phyloP scores from a whole-genome alignment of 2,797 vertebrate species.

The Acrossocheilus wenchowensis region DNA sequence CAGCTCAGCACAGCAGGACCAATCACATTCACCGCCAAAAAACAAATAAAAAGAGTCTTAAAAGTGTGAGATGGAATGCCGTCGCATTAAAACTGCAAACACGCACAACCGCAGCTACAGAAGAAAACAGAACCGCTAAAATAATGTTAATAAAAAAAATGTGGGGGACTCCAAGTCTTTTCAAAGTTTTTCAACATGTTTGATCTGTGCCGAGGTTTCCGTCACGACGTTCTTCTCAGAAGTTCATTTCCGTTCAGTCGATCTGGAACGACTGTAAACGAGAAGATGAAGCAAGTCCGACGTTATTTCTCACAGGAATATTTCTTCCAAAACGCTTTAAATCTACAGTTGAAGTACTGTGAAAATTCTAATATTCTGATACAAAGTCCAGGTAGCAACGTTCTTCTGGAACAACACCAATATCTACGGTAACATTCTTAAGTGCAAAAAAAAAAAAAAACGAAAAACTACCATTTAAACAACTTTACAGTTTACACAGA shows the following conservation, averaged over 20 bases:
- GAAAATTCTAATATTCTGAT: not conserved
- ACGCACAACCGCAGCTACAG: constrained; percentile 47
- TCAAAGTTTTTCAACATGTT: constrained; percentile 63
- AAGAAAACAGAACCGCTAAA: constrained; percentile 55
- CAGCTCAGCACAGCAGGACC: constrained; percentile 21
- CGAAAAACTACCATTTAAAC: too few relatives aligned
- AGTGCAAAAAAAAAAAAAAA: too few relatives aligned
- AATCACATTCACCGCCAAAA: constrained; percentile 43
- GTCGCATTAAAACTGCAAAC: constrained; percentile 56
- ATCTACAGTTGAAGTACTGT: too few relatives aligned
- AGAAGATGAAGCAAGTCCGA: not conserved
- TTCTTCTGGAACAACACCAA: too few relatives aligned
- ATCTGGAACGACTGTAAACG: constrained; percentile 89
- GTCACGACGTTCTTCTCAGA: constrained; percentile 23
- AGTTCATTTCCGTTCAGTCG: constrained; percentile 91
- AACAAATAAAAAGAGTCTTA: constrained; percentile 46
- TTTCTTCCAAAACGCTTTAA: too few relatives aligned
- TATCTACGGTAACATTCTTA: too few relatives aligned
- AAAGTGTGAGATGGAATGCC: constrained; percentile 71
- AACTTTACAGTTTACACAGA: too few relatives aligned
- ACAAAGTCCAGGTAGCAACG: too few relatives aligned
- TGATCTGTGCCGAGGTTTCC: constrained; percentile 56
- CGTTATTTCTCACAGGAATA: not conserved
- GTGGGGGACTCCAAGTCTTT: constrained; percentile 60
- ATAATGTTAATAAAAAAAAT: constrained; percentile 55